Evolutionary conservation across 2,113 vertebrate genomes (phyloP).

Genomic region (Theristicus caerulescens): DNA sequence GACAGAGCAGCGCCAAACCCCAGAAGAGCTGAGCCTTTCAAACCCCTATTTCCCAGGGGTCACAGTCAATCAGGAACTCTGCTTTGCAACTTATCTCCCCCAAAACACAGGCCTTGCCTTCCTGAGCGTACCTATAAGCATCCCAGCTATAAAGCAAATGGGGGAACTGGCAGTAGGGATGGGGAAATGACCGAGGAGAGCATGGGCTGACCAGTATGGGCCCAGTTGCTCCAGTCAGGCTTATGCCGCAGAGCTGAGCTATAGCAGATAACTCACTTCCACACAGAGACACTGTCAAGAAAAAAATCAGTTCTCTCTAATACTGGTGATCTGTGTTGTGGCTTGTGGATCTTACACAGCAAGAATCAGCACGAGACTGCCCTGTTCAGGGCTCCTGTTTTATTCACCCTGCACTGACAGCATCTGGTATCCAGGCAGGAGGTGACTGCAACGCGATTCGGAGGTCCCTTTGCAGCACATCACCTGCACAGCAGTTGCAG

Average conservation of each 20-base stretch:
- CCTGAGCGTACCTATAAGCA: fast-evolving
- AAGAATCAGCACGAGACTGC: background rate
- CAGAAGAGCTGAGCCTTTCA: background rate
- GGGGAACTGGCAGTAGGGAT: background rate
- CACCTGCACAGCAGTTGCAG: background rate
- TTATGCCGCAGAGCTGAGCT: background rate
- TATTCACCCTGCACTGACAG: background rate
- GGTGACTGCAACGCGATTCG: fast-evolving
- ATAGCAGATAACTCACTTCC: background rate
- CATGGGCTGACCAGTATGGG: fast-evolving
- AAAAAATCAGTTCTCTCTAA: background rate
- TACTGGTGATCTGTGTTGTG: background rate
- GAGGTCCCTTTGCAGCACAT: background rate
- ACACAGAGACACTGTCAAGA: background rate
- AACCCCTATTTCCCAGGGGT: background rate
- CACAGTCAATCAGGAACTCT: background rate
- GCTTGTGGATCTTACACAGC: background rate
- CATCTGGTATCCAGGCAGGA: fast-evolving
- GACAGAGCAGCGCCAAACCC: background rate
- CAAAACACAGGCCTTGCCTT: background rate
- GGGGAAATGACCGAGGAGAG: background rate
- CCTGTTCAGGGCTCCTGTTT: background rate
- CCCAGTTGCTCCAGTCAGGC: background rate
- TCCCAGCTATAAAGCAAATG: background rate
- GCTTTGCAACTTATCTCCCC: background rate